A percentile compares a stretch with the other conserved stretches of the same genome.
These are phyloP conservation scores for Phaethornis superciliosus DNA, from an alignment of 2,113 vertebrate species.

Conservation along the genomic window DNA sequence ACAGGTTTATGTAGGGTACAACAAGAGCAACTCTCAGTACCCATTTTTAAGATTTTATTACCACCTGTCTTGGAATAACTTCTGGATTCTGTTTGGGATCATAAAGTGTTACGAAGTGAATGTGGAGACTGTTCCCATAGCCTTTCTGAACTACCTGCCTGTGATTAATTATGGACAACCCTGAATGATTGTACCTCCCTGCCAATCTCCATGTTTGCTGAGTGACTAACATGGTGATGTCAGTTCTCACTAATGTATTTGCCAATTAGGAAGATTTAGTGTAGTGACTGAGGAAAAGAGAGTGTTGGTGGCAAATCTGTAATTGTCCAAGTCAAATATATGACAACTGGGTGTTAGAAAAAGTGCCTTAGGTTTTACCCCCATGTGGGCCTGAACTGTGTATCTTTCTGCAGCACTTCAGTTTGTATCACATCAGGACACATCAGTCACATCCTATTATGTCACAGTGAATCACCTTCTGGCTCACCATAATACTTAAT, in stretches of 20 bases:
- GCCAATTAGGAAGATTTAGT: conserved; percentile 72
- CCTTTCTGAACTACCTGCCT: conserved; percentile 37
- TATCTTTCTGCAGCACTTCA: conserved; percentile 16
- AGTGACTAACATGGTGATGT: conserved; percentile 68
- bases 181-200: conserved; percentile 9
- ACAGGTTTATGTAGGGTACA: conserved; percentile 43
- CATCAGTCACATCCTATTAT: conserved; percentile 32
- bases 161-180: conserved; percentile 59
- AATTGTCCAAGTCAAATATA: conserved; percentile 62
- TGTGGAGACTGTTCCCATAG: conserved; percentile 34
- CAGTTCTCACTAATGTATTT: conserved; percentile 60
- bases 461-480: conserved; percentile 2
- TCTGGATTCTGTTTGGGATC: conserved; percentile 61
- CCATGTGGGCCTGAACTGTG: not conserved
- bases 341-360: conserved; percentile 42
- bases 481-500: conserved; percentile 30
- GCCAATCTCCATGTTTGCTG: conserved; percentile 32
- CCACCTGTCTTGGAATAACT: conserved; percentile 5
- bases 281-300: conserved; percentile 46
- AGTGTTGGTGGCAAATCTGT: conserved; percentile 54
- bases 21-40: conserved; percentile 49
- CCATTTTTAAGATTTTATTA: conserved; percentile 46
- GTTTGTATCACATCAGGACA: conserved; percentile 22
- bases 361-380: conserved; percentile 50
- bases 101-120: conserved; percentile 34